phyloP scores from a whole-genome alignment of 2,113 vertebrate genomes.

The Apteryx mantelli region DNA sequence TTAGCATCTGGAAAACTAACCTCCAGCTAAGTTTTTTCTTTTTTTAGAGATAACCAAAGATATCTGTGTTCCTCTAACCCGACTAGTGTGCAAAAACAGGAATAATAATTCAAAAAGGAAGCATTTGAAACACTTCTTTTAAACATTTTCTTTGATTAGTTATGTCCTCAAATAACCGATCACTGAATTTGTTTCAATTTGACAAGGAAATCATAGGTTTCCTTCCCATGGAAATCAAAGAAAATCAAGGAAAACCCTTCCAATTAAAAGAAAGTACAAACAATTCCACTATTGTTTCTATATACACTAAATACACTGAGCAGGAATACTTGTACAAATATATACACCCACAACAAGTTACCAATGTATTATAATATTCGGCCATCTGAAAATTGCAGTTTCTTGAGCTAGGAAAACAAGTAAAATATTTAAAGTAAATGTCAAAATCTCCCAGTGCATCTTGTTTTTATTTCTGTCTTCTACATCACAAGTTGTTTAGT shows the following conservation, averaged over 20 bases:
- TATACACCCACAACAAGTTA: accelerated
- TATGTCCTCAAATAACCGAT: background rate
- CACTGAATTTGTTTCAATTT: background rate
- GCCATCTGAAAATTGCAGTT: background rate
- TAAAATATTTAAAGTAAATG: background rate
- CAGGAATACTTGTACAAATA: background rate
- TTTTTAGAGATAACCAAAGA: background rate
- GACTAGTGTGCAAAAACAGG: background rate
- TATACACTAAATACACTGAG: background rate
- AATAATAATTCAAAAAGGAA: background rate
- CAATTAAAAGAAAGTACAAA: background rate
- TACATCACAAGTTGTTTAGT: background rate
- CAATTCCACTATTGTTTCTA: background rate
- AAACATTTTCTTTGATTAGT: background rate
- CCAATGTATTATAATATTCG: background rate
- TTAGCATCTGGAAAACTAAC: background rate
- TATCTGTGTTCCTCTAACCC: background rate
- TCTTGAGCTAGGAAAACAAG: background rate
- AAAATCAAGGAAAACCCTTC: background rate
- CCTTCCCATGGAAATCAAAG: background rate
- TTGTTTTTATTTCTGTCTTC: background rate
- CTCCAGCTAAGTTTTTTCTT: background rate
- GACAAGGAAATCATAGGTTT: background rate
- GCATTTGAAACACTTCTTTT: background rate
- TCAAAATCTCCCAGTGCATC: background rate